phyloP scores from a whole-genome alignment of 2,888 invertebrate genomes.

The Hyalella azteca region DNA sequence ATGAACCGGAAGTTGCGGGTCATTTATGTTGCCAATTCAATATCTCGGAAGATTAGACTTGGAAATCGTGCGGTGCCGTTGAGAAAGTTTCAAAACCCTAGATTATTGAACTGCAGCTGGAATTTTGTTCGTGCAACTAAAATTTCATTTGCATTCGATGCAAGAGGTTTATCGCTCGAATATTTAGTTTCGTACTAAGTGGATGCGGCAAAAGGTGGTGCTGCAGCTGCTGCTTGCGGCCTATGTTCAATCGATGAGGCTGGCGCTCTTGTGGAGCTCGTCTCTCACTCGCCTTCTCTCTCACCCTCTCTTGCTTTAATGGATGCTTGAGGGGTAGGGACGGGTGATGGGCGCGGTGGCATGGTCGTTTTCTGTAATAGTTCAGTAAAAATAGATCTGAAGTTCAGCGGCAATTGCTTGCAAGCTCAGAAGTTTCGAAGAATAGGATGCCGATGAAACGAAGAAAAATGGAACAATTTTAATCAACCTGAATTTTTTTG shows the following conservation, averaged over 20 bases:
- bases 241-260: background rate
- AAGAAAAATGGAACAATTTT: too few species aligned
- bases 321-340: background rate
- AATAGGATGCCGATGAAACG: too few species aligned
- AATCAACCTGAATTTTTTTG: too few species aligned
- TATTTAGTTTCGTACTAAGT: too few species aligned
- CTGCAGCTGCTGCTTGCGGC: constrained; percentile 5
- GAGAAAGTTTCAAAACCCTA: background rate
- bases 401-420: background rate
- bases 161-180: too few species aligned
- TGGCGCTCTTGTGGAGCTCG: background rate
- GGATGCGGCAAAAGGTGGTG: background rate
- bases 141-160: background rate
- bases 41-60: too few species aligned
- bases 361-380: background rate
- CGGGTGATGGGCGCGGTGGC: background rate
- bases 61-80: too few species aligned
- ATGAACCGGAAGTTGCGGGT: too few species aligned
- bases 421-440: too few species aligned
- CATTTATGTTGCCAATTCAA: too few species aligned
- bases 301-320: background rate
- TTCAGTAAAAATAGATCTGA: background rate
- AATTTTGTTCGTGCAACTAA: background rate
- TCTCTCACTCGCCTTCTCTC: background rate
- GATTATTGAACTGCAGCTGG: background rate